phyloP scores from a whole-genome alignment of 1,140 invertebrate genomes.

The Drosophila nebulosa region DNA sequence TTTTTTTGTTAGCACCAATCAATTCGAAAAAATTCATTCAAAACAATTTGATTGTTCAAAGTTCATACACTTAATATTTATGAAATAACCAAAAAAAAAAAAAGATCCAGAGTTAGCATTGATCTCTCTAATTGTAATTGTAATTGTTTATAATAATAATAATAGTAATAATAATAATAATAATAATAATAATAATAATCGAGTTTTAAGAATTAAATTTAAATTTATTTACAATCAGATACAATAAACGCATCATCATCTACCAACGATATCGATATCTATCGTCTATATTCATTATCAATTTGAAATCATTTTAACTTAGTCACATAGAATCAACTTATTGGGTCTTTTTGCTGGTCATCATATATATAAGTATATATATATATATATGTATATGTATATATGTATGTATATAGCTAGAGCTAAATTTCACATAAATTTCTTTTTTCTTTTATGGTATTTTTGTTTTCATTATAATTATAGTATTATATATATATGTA shows the following conservation, averaged over 20 bases:
- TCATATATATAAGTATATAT: slow-evolving; percentile 30
- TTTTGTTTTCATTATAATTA: background rate
- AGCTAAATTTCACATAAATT: slow-evolving; percentile 34
- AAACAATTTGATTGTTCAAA: slow-evolving; percentile 77
- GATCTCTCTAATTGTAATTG: background rate
- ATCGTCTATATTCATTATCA: slow-evolving; percentile 17
- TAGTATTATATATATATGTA: slow-evolving; percentile 36
- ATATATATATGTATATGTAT: slow-evolving; percentile 17
- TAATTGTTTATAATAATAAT: background rate
- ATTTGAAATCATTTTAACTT: slow-evolving; percentile 41
- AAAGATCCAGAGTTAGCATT: slow-evolving; percentile 5
- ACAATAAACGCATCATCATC: slow-evolving; percentile 63
- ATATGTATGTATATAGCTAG: slow-evolving; percentile 37
- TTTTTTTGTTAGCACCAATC: slow-evolving; percentile 67
- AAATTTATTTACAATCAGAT: slow-evolving; percentile 77
- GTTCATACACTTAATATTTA: slow-evolving; percentile 31
- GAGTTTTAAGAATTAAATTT: slow-evolving; percentile 65
- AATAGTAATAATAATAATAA: background rate
- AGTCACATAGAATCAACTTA: slow-evolving; percentile 33
- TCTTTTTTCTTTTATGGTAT: slow-evolving; percentile 6
- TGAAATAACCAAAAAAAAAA: slow-evolving; percentile 38
- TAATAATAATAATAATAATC: slow-evolving; percentile 42
- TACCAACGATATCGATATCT: slow-evolving; percentile 16
- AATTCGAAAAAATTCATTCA: slow-evolving; percentile 76
- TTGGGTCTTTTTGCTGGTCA: slow-evolving; percentile 71